A percentile compares a stretch with the other conserved stretches of the same genome.
phyloP scores from a whole-genome alignment of 2,797 vertebrate species.

The Halcyon badia region DNA sequence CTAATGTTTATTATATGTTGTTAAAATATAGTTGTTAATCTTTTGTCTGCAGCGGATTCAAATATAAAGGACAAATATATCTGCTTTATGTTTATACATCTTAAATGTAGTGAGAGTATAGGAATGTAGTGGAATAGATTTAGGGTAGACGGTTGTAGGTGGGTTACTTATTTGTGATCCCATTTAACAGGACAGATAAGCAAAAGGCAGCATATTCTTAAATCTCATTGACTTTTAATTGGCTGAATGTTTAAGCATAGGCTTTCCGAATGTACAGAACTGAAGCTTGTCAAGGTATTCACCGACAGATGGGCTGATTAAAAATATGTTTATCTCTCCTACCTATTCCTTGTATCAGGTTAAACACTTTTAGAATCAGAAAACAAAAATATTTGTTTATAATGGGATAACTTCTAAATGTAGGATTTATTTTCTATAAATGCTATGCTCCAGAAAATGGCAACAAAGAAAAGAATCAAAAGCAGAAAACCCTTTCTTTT shows the following conservation, averaged over 20 bases:
- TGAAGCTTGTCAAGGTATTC: background rate
- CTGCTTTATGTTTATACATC: background rate
- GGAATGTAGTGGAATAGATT: background rate
- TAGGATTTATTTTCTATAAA: background rate
- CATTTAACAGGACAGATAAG: slow-evolving; percentile 6
- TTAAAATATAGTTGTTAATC: background rate
- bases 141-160: background rate
- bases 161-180: background rate
- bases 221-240: background rate
- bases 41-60: background rate
- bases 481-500: background rate
- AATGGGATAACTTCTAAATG: background rate
- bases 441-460: background rate
- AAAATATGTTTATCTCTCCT: background rate
- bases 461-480: background rate
- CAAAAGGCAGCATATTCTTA: background rate
- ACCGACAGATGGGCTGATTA: background rate
- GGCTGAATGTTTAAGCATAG: background rate
- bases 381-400: background rate
- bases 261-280: background rate
- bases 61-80: background rate
- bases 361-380: background rate
- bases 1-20: background rate
- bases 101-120: background rate
- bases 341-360: background rate